Conservation (phyloP, 2,797 vertebrate species). For the Rhinichthys osculus region DNA sequence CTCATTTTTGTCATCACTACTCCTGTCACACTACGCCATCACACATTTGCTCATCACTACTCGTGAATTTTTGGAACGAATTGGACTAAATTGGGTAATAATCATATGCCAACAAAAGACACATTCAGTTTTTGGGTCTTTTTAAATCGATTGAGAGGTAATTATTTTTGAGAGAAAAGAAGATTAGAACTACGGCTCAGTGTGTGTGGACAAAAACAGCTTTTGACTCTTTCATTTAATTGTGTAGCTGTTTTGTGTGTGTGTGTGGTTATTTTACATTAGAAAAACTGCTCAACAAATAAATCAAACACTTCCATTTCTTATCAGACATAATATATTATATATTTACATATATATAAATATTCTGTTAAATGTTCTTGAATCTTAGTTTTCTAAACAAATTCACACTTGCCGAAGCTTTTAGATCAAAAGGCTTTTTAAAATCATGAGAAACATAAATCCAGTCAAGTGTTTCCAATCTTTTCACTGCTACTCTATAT, state of each 20-base stretch:
- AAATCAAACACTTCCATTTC: neutral
- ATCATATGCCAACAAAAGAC: neutral
- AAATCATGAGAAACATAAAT: neutral
- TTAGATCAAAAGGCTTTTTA: neutral
- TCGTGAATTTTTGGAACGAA: neutral
- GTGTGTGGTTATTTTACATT: no score
- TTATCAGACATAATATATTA: neutral
- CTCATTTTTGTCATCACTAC: no score
- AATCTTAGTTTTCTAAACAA: neutral
- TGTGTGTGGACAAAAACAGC: no score
- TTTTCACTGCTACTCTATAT: slow-evolving; percentile 24
- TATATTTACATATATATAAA: no score
- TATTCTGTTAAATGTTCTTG: neutral
- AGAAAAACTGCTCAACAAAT: neutral
- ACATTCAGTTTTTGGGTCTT: neutral
- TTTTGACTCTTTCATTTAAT: no score
- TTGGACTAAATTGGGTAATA: neutral
- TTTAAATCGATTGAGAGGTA: neutral
- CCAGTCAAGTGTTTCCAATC: neutral
- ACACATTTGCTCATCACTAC: neutral
- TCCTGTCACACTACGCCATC: no score
- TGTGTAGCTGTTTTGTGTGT: no score
- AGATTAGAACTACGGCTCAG: no score
- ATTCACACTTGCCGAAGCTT: neutral
- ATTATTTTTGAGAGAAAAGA: neutral